Conservation (phyloP, 1,140 invertebrate genomes). For the Pseudomyrmex dendroicus region DNA sequence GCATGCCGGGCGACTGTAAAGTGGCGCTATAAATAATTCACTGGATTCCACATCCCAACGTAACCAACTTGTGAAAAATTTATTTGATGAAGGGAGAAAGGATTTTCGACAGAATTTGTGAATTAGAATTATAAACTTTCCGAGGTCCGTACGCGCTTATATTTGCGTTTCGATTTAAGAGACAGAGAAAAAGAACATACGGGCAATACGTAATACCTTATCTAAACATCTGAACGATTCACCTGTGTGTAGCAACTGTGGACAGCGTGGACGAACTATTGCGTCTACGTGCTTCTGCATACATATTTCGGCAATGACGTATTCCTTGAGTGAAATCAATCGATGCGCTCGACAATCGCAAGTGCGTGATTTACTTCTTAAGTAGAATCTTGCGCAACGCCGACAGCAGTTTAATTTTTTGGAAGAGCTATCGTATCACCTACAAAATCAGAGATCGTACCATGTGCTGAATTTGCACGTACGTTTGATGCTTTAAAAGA, state of each 20-base stretch:
- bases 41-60: conserved; percentile 7
- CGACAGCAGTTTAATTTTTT: conserved; percentile 14
- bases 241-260: not conserved
- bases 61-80: not conserved
- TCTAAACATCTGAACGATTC: not conserved
- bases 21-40: conserved; percentile 45
- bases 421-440: not conserved
- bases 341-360: conserved; percentile 15
- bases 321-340: conserved; percentile 50
- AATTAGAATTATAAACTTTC: not conserved
- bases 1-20: conserved; percentile 33
- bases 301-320: conserved; percentile 53
- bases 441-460: not conserved
- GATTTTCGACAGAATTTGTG: not conserved
- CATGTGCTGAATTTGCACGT: not conserved
- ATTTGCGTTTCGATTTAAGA: not conserved
- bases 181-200: not conserved
- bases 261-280: conserved; percentile 14
- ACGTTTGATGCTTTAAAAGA: not conserved
- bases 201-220: not conserved
- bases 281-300: conserved; percentile 35
- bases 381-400: conserved; percentile 22
- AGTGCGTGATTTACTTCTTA: conserved; percentile 22
- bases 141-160: not conserved
- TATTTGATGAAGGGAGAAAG: not conserved